These are phyloP conservation scores for Aulostomus chinensis DNA, from an alignment of 2,797 vertebrate species.

Conservation along the genomic window DNA sequence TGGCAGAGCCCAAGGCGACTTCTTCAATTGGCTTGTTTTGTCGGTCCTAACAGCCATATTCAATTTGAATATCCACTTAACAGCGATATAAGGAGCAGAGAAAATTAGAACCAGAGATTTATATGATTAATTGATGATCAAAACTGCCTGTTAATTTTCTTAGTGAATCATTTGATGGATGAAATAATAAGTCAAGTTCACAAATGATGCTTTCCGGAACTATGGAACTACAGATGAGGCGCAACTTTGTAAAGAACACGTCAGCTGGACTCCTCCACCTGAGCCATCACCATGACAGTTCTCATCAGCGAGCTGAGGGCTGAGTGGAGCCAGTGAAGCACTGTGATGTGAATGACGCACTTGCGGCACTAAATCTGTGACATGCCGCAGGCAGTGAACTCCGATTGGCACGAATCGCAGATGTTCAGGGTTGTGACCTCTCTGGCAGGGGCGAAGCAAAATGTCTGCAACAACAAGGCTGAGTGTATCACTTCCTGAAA, in stretches of 20 bases:
- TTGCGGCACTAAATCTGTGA: constrained; percentile 67
- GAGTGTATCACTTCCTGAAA: constrained; percentile 54
- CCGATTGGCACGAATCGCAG: constrained; percentile 60
- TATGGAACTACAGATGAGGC: background rate
- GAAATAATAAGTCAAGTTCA: too few species aligned
- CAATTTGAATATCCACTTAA: background rate
- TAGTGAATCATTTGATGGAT: background rate
- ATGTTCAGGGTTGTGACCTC: constrained; percentile 70
- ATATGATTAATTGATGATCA: too few species aligned
- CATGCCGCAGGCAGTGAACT: constrained; percentile 59
- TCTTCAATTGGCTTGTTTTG: background rate
- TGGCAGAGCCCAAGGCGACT: background rate
- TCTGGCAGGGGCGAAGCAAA: constrained; percentile 58
- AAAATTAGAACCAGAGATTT: too few species aligned
- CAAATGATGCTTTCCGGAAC: background rate
- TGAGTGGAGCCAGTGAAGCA: constrained; percentile 44
- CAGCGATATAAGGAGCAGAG: background rate
- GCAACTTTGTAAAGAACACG: background rate
- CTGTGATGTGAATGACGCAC: constrained; percentile 61
- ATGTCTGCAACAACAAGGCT: constrained; percentile 56
- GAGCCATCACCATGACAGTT: constrained; percentile 30
- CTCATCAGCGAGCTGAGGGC: constrained; percentile 44
- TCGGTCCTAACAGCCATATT: background rate
- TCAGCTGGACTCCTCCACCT: constrained; percentile 26
- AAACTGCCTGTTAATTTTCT: background rate